Percentiles rank a stretch among this genome's conserved stretches.
Evolutionary conservation across 2,113 vertebrate species (phyloP).

Genomic region (Brevimyrus niger): DNA sequence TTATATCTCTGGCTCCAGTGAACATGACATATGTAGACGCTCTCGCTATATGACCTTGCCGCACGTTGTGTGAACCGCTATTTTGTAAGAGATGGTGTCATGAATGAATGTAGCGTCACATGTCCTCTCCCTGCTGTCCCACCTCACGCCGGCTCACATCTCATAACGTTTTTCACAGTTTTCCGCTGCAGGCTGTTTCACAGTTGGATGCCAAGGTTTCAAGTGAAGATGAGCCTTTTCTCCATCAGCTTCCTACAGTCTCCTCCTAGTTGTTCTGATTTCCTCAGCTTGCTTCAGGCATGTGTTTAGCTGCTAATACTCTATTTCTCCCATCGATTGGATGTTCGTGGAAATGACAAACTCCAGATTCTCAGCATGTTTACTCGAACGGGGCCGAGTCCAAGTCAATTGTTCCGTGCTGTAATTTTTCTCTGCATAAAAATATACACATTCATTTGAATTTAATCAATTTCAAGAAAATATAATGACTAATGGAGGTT

Average conservation of each 20-base stretch:
- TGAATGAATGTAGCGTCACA: neutral
- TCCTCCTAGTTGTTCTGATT: neutral
- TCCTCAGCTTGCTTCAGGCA: neutral
- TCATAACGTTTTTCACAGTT: neutral
- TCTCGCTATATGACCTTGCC: neutral
- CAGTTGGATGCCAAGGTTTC: neutral
- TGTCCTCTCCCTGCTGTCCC: neutral
- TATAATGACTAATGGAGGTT: neutral
- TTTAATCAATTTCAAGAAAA: neutral
- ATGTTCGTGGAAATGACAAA: neutral
- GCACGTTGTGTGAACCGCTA: neutral
- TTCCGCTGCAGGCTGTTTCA: neutral
- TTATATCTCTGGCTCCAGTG: neutral
- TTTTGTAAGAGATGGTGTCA: neutral
- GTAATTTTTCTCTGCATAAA: neutral
- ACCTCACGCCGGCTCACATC: neutral
- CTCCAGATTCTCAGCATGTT: constrained; percentile 7
- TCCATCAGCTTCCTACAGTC: neutral
- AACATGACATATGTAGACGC: neutral
- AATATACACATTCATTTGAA: neutral
- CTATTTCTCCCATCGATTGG: neutral
- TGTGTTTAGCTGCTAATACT: neutral
- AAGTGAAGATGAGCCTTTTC: neutral
- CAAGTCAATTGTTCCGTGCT: neutral
- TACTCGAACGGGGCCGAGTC: neutral